Base-by-base conservation (phyloP, 2,888 invertebrate genomes). In the Archaeoteleia sp. region DNA sequence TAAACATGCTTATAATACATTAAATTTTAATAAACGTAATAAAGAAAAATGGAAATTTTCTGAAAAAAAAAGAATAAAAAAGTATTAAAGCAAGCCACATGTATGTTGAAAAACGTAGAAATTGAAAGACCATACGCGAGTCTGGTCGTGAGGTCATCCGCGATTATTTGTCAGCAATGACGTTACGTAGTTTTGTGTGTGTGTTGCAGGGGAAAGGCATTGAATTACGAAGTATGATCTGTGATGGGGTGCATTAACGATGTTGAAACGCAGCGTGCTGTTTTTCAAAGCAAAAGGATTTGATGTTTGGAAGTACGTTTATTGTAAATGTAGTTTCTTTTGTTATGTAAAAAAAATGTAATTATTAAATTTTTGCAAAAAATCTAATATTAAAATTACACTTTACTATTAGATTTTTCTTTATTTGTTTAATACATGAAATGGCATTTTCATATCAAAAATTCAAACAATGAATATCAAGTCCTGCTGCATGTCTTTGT, bases 271-370 rank as follows among this genome's bases (percentile, higher is more conserved):
- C 73, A 79, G 77, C 71, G 75, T 77, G 71, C 75, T 81, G 78
- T 78, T 79, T 76, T 74, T 82, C 66, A 79, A 82, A 80, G 79
- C 81, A 79, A 84, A 82, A 79, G 82, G 83, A 84, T 82, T 84
- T 82, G 78, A 84, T 83, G 79, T 81, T 80, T 80, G 81, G 79
- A 85, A 85, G 85, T 85, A 85, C 67, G 85, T 79, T 61, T 20
- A 27, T 58, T 51, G 57, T 60, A 25, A 67, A 53, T 62, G 48
- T 57, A 67, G 55, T 40, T 51, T 20, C 7, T 5, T 30, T 23
- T 23, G 39, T 46, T 29, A 37, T n/a, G n/a, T n/a, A n/a, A n/a
- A n/a, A 12, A 2, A 39, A 10, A 39, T 2, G 8, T 5, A 29
- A 29, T n/a, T 39, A 4, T 39, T 2, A 7, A 23, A 14, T n/a